A percentile compares a stretch with the other conserved stretches of the same genome.
Conservation (phyloP, 2,113 vertebrate species). For the Misgurnus mizolepis region DNA sequence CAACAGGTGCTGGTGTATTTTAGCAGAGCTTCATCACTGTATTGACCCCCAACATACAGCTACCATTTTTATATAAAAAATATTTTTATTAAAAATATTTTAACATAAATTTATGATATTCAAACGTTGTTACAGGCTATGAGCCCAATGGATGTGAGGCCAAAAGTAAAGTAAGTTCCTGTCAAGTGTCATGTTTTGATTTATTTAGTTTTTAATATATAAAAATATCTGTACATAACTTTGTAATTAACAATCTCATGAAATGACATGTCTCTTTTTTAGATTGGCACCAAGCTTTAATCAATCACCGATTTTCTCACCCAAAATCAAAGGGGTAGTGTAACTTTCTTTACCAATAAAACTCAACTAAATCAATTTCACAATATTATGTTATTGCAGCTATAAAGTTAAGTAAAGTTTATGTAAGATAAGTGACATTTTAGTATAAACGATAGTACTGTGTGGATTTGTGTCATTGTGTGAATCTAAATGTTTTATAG, state of each 20-base stretch:
- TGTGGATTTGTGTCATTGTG: too few relatives aligned
- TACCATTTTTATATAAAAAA: too few relatives aligned
- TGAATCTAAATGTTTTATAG: too few relatives aligned
- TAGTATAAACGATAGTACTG: too few relatives aligned
- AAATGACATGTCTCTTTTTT: slow-evolving; percentile 1
- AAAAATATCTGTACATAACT: too few relatives aligned
- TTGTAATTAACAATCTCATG: background rate
- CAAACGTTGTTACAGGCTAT: slow-evolving; percentile 44
- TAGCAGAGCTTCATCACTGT: too few relatives aligned
- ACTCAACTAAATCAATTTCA: background rate
- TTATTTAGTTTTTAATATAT: too few relatives aligned
- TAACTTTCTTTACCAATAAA: background rate
- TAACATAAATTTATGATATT: background rate
- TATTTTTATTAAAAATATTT: background rate
- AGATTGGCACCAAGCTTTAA: slow-evolving; percentile 71
- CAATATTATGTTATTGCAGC: background rate
- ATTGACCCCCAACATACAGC: too few relatives aligned
- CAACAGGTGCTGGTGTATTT: too few relatives aligned
- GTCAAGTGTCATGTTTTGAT: background rate
- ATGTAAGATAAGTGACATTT: background rate
- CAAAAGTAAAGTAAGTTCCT: slow-evolving; percentile 62
- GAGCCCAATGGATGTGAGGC: slow-evolving; percentile 49
- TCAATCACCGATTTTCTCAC: background rate
- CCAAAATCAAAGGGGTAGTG: slow-evolving; percentile 60
- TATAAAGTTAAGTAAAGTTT: too few relatives aligned